A percentile compares a stretch with the other conserved stretches of the same genome.
phyloP scores from a whole-genome alignment of 2,797 vertebrate genomes.

The Enoplosus armatus region DNA sequence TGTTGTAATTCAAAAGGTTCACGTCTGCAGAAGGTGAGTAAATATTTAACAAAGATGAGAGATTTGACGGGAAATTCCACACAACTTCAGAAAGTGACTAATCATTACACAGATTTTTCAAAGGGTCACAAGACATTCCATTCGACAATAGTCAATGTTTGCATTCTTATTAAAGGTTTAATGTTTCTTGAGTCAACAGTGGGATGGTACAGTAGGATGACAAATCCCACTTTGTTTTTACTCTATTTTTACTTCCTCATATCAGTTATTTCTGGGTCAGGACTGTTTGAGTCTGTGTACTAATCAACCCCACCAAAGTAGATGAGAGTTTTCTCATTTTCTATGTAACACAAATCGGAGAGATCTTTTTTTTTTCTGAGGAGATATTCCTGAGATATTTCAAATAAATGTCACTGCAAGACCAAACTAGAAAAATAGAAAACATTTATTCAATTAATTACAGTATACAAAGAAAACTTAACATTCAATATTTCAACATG shows the following conservation, averaged over 20 bases:
- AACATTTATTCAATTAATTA: constrained; percentile 73
- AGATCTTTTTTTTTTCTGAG: not conserved
- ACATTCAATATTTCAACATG: constrained; percentile 7
- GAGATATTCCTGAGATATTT: not conserved
- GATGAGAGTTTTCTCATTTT: not conserved
- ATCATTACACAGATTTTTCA: not conserved
- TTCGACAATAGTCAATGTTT: constrained; percentile 27
- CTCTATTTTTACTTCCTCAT: constrained; percentile 40
- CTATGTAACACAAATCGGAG: not conserved
- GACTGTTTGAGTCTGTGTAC: not conserved
- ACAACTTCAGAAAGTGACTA: not conserved
- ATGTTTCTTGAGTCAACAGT: constrained; percentile 36
- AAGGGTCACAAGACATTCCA: not conserved
- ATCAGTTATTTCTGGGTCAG: not conserved
- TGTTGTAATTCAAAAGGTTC: not conserved
- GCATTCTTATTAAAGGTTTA: not conserved
- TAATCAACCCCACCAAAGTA: not conserved
- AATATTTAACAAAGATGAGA: constrained; percentile 18
- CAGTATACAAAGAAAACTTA: constrained; percentile 24
- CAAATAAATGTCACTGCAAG: constrained; percentile 10
- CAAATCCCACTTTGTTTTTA: not conserved
- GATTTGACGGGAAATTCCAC: not conserved
- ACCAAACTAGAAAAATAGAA: constrained; percentile 57
- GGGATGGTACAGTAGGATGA: not conserved
- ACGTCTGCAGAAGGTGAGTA: not conserved